phyloP scores from a whole-genome alignment of 2,888 invertebrate species.

The Lasioglossum marginatum region DNA sequence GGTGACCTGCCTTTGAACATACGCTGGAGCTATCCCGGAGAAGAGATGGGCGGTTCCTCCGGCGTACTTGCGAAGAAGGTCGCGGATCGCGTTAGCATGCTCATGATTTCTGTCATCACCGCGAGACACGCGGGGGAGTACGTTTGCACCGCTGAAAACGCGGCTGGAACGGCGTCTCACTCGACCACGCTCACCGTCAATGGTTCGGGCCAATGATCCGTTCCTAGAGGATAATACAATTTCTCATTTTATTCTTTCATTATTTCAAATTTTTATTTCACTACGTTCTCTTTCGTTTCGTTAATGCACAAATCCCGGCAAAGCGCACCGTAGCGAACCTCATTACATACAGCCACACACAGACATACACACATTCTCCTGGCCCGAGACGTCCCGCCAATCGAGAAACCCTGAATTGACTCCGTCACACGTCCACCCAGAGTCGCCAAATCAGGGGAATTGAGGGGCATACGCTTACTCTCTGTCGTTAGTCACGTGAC shows the following conservation, averaged over 20 bases:
- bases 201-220: constrained; percentile 81
- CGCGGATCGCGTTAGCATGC: constrained; percentile 87
- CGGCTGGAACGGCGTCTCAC: constrained; percentile 83
- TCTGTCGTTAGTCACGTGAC: too few relatives aligned
- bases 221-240: constrained; percentile 58
- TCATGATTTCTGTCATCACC: constrained; percentile 89
- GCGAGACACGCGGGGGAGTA: constrained; percentile 85
- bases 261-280: neutral
- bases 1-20: constrained; percentile 91
- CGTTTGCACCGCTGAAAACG: constrained; percentile 85
- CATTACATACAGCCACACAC: neutral
- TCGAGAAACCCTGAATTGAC: neutral
- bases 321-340: constrained; percentile 60
- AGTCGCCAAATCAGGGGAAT: neutral
- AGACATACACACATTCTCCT: neutral
- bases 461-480: neutral
- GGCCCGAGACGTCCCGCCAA: neutral
- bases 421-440: neutral
- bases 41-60: constrained; percentile 82
- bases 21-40: constrained; percentile 88
- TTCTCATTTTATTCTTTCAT: constrained; percentile 37
- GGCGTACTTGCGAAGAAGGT: constrained; percentile 83
- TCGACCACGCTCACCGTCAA: constrained; percentile 84
- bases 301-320: constrained; percentile 64
- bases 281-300: constrained; percentile 38